Evolutionary conservation across 2,888 invertebrate species (phyloP).

Genomic region (Acanthosoma haemorrhoidale): DNA sequence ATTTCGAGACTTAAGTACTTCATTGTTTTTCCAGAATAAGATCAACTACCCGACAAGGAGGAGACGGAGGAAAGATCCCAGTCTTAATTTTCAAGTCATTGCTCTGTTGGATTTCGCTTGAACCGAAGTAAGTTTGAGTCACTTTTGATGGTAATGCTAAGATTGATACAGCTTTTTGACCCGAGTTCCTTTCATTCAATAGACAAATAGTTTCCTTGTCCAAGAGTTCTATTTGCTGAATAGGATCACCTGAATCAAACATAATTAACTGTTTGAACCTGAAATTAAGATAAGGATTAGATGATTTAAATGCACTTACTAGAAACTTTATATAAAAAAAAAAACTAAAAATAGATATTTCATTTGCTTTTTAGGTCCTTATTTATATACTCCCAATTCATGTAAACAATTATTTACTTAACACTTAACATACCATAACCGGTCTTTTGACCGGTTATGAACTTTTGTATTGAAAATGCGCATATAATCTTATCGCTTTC

Average conservation of each 20-base stretch:
- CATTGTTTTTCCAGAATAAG: background rate
- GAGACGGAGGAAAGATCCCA: background rate
- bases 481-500: no score
- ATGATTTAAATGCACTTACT: no score
- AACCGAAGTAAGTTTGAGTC: background rate
- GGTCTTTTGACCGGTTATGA: no score
- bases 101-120: background rate
- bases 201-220: constrained; percentile 27
- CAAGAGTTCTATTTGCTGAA: constrained; percentile 19
- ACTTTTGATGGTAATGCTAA: constrained; percentile 2
- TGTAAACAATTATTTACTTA: no score
- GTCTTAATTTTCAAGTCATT: constrained; percentile 15
- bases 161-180: background rate
- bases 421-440: no score
- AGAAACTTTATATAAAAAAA: no score
- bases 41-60: background rate
- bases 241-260: constrained; percentile 31
- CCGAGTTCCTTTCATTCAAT: background rate
- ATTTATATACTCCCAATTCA: no score
- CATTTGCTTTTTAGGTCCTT: no score
- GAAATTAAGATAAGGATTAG: no score
- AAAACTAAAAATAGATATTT: no score
- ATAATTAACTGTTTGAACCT: constrained; percentile 35
- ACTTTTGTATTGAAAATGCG: no score
- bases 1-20: background rate